These are phyloP conservation scores for Baronia brevicornis DNA, from an alignment of 2,888 invertebrate genomes.

Conservation along the genomic window DNA sequence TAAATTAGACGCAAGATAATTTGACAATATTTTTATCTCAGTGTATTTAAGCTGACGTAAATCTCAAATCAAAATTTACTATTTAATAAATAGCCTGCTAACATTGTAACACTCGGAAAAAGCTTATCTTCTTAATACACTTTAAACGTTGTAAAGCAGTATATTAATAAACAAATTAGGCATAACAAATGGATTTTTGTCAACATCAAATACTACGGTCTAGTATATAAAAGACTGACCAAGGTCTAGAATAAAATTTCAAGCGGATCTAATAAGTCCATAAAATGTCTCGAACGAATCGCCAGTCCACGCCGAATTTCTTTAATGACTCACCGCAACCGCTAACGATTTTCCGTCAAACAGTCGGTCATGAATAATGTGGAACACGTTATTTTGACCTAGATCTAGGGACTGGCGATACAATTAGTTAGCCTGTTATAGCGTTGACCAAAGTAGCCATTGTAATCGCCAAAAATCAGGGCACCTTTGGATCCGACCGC, in stretches of 20 bases:
- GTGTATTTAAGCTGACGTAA: too few species aligned
- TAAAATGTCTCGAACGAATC: slow-evolving; percentile 25
- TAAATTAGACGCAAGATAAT: too few species aligned
- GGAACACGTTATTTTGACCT: slow-evolving; percentile 49
- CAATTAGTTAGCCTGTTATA: slow-evolving; percentile 26
- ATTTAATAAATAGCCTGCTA: too few species aligned
- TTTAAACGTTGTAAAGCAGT: too few species aligned
- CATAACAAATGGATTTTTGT: too few species aligned
- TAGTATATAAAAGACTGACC: slow-evolving; percentile 6
- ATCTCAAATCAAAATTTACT: too few species aligned
- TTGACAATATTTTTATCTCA: too few species aligned
- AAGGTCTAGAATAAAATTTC: slow-evolving; percentile 4
- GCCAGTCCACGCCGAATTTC: slow-evolving; percentile 30
- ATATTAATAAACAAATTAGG: too few species aligned
- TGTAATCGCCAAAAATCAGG: slow-evolving; percentile 24
- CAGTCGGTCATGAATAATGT: slow-evolving; percentile 66
- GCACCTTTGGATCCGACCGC: slow-evolving; percentile 15
- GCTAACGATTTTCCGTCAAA: slow-evolving; percentile 66
- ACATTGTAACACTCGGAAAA: too few species aligned
- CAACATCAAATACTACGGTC: slow-evolving; percentile 1
- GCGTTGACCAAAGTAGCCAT: slow-evolving; percentile 21
- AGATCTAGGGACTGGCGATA: slow-evolving; percentile 38
- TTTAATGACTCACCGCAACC: slow-evolving; percentile 61
- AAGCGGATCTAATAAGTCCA: slow-evolving; percentile 8
- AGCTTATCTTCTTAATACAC: too few species aligned